Conservation (phyloP, 1,140 invertebrate genomes). For the Drosophila lowei region DNA sequence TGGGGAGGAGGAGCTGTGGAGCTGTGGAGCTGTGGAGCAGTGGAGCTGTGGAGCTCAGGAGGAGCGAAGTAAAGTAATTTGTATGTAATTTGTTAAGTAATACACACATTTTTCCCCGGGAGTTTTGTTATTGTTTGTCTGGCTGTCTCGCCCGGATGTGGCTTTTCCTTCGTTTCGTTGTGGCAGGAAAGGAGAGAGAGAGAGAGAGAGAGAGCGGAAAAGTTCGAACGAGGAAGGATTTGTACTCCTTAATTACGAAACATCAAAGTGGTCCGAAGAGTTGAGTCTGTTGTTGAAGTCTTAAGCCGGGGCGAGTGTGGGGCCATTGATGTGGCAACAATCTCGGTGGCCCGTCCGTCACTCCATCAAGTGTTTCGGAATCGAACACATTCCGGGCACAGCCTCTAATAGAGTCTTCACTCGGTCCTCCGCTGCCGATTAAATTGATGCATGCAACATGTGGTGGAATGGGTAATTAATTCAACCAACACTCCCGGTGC, state of each 20-base stretch:
- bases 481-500: constrained; percentile 29
- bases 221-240: constrained; percentile 50
- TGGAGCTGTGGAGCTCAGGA: not conserved
- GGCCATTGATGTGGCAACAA: constrained; percentile 39
- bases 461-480: constrained; percentile 67
- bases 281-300: constrained; percentile 26
- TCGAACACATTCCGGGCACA: constrained; percentile 30
- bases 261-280: constrained; percentile 63
- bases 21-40: not conserved
- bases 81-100: constrained; percentile 82
- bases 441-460: constrained; percentile 24
- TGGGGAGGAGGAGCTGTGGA: too few relatives aligned
- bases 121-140: constrained; percentile 54
- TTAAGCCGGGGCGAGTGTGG: constrained; percentile 29
- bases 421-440: not conserved
- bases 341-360: constrained; percentile 5
- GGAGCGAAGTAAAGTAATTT: constrained; percentile 71
- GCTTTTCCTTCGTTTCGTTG: constrained; percentile 9
- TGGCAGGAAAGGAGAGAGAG: constrained; percentile 7
- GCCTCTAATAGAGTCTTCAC: constrained; percentile 32
- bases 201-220: constrained; percentile 15
- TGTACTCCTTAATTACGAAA: constrained; percentile 71
- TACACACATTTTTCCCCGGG: constrained; percentile 31
- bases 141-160: constrained; percentile 72
- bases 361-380: constrained; percentile 40